Conservation (phyloP, 2,797 vertebrate genomes). For the Diplodus sargus region DNA sequence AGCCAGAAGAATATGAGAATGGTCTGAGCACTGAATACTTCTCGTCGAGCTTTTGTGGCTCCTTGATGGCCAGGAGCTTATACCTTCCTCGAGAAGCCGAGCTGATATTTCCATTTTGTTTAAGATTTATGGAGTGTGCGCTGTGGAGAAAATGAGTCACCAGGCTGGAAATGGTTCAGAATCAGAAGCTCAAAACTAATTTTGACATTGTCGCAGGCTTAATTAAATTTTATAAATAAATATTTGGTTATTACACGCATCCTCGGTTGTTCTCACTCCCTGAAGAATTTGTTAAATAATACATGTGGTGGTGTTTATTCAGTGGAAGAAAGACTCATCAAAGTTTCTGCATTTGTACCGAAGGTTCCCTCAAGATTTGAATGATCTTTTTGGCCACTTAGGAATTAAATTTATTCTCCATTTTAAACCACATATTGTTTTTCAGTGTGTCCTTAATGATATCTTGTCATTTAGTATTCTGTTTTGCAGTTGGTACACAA, state of each 20-base stretch:
- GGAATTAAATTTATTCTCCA: neutral
- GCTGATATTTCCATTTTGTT: conserved; percentile 65
- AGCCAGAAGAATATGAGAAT: conserved; percentile 61
- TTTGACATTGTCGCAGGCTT: conserved; percentile 37
- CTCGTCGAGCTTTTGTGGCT: conserved; percentile 49
- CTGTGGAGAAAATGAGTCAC: conserved; percentile 37
- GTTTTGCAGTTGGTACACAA: neutral
- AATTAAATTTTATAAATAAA: conserved; percentile 44
- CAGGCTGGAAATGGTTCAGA: conserved; percentile 34
- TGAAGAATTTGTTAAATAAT: conserved; percentile 13
- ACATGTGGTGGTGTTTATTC: conserved; percentile 21
- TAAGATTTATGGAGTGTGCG: conserved; percentile 36
- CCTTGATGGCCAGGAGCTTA: conserved; percentile 60
- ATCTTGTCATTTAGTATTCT: neutral
- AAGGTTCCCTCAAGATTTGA: conserved; percentile 1
- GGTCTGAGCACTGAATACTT: conserved; percentile 55
- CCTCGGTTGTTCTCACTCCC: neutral
- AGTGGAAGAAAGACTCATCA: conserved; percentile 3
- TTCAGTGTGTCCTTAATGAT: neutral
- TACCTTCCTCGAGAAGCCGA: conserved; percentile 50
- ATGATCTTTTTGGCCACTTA: neutral
- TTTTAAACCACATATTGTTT: no score
- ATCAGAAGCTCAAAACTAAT: conserved; percentile 50
- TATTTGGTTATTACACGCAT: conserved; percentile 38
- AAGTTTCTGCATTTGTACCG: conserved; percentile 20